Evolutionary conservation across 2,113 vertebrate species (phyloP), one percentile per base, ranked within the genome.

Genomic region (Indicator maculatus): DNA sequence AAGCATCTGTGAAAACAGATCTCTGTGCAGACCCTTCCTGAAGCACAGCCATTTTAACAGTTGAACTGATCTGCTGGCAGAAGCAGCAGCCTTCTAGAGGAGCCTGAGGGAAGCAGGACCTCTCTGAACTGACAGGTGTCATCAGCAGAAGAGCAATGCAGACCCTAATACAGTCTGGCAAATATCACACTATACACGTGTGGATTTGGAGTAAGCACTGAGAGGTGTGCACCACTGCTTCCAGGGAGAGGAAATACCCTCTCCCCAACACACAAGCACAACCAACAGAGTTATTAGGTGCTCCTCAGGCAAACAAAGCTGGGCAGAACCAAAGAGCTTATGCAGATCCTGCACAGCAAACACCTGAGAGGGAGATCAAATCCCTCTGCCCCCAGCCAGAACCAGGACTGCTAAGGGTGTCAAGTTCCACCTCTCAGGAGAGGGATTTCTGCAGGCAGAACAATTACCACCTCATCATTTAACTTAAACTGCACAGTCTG

Each of bases 161-260:
- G 30, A 61, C 50, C 16, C 63, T 66, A 18, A 16, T 16, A 16
- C 11, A 58, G 31, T 27, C 45, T 66, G 58, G 52, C 38, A 70
- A 70, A 31, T 47, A 41, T 6, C 5, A 1, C n/a, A 19, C 12
- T 10, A 45, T 33, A 39, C 7, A 20, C 16, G 11, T 14, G 26
- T 21, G 50, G n/a, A 41, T 73, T n/a, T 78, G 44, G 30, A 16
- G 50, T 12, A 81, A 13, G 31, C 47, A 44, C 50, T 4, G 0
- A 5, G 14, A 58, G 24, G 21, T 3, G 2, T 20, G 27, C 7
- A 8, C 7, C 23, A 17, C 16, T 2, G 0, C 52, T 45, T 53
- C 31, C 31, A 77, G 12, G 31, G 28, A 53, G 23, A 69, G 28
- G 12, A 82, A 55, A 20, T 26, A 55, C 12, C 30, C 41, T 26